Percentiles rank a stretch among this genome's conserved stretches.
phyloP scores from a whole-genome alignment of 2,113 vertebrate genomes.

The Fregetta grallaria region DNA sequence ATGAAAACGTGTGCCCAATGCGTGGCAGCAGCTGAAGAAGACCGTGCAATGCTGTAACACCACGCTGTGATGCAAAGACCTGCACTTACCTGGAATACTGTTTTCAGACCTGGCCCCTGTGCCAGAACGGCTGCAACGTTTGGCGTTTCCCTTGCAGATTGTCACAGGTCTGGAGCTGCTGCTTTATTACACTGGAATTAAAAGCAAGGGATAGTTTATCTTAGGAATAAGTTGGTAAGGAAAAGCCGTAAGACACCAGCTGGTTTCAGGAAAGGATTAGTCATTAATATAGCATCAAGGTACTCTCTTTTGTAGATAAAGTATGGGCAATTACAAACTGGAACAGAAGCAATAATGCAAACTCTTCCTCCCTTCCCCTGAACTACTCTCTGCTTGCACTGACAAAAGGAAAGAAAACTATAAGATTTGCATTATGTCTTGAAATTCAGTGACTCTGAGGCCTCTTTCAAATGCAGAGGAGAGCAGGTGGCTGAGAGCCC shows the following conservation, averaged over 20 bases:
- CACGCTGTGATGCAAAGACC: background rate
- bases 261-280: background rate
- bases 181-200: background rate
- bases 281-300: background rate
- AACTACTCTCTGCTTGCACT: background rate
- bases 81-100: background rate
- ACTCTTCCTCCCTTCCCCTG: background rate
- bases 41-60: background rate
- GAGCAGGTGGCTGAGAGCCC: background rate
- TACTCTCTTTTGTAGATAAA: background rate
- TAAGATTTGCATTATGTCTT: background rate
- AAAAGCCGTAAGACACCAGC: background rate
- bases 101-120: background rate
- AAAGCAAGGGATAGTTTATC: background rate
- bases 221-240: background rate
- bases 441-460: background rate
- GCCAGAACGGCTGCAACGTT: accelerated
- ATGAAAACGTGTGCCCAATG: background rate
- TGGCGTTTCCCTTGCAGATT: background rate
- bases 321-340: background rate
- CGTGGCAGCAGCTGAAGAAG: background rate
- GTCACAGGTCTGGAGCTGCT: background rate
- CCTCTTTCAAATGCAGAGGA: background rate
- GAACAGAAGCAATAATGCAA: background rate
- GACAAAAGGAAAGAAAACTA: background rate